Evolutionary conservation across 2,113 vertebrate genomes (phyloP).

Genomic region (Pollachius pollachius): DNA sequence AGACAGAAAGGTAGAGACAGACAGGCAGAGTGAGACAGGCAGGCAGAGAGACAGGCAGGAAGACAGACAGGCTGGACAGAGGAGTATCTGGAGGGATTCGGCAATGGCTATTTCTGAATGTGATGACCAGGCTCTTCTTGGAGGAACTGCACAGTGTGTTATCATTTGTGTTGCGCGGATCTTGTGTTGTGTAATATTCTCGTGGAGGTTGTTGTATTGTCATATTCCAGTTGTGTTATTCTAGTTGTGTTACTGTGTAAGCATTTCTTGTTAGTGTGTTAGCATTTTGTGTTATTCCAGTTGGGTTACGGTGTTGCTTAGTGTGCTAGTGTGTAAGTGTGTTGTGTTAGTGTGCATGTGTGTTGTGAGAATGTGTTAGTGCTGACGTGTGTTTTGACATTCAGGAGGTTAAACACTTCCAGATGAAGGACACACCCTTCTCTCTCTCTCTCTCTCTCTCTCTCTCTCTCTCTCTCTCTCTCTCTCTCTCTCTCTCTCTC

Average conservation of each 20-base stretch:
- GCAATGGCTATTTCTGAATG: background rate
- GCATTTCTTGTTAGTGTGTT: too few relatives aligned
- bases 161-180: too few relatives aligned
- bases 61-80: background rate
- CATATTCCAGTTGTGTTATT: too few relatives aligned
- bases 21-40: background rate
- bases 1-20: background rate
- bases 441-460: constrained; percentile 10
- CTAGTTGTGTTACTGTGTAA: too few relatives aligned
- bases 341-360: too few relatives aligned
- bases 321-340: too few relatives aligned
- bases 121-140: background rate
- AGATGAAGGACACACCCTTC: constrained; percentile 62
- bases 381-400: constrained; percentile 15
- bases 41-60: background rate
- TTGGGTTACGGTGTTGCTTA: too few relatives aligned
- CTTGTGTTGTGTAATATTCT: too few relatives aligned
- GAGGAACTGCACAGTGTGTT: too few relatives aligned
- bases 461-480: background rate
- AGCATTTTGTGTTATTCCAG: too few relatives aligned
- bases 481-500: constrained; percentile 22
- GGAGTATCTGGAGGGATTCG: background rate
- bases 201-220: too few relatives aligned
- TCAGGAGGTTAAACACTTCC: constrained; percentile 57
- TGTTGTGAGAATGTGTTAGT: background rate